Evolutionary conservation across 2,888 invertebrate genomes (phyloP).

Genomic region (Gastracanthus pulcherrimus): DNA sequence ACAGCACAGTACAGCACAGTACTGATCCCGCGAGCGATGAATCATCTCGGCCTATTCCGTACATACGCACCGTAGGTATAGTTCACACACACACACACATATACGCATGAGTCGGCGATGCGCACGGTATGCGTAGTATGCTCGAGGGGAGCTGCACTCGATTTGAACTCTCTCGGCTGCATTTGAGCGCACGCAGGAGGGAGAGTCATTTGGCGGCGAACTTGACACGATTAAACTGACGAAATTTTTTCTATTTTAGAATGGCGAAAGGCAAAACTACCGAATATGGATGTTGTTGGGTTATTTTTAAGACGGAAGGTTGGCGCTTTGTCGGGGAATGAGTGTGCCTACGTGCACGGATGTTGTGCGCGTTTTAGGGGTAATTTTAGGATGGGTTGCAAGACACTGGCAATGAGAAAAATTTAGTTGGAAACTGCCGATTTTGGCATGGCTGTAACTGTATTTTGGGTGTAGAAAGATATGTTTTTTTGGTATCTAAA

Average conservation of each 20-base stretch:
- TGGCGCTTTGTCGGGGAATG: not conserved
- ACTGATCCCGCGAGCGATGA: constrained; percentile 7
- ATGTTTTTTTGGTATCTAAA: no score
- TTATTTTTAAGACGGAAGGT: not conserved
- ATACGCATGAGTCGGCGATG: not conserved
- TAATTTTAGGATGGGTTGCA: no score
- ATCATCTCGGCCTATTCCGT: constrained; percentile 1
- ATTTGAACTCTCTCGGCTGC: no score
- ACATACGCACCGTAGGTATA: not conserved
- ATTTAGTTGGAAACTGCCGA: no score
- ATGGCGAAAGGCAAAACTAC: not conserved
- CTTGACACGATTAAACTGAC: not conserved
- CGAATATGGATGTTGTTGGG: not conserved
- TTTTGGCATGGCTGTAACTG: no score
- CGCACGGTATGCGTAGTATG: not conserved
- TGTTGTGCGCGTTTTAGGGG: no score
- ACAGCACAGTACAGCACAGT: not conserved
- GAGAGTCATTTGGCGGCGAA: not conserved
- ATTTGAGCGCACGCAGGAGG: no score
- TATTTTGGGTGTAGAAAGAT: no score
- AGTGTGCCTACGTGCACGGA: no score
- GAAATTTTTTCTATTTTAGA: not conserved
- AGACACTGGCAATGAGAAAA: no score
- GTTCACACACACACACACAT: not conserved
- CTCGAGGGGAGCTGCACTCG: no score